Evolutionary conservation across 2,113 vertebrate species (phyloP).

Genomic region (Eptesicus fuscus): DNA sequence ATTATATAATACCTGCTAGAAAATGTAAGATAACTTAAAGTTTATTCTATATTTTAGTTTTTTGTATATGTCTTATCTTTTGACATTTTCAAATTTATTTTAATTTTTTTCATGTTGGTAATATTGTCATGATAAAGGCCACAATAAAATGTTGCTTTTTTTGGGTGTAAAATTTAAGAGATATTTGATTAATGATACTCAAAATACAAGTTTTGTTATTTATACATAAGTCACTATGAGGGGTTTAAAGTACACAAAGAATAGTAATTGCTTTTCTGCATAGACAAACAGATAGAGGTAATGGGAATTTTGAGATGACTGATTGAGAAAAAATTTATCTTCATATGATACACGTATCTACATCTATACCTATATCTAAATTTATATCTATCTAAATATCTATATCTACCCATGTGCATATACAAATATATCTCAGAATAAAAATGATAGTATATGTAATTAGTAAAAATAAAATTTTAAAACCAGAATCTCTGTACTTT

Average conservation of each 20-base stretch:
- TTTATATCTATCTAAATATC: background rate
- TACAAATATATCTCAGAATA: background rate
- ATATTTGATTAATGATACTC: background rate
- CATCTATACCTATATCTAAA: background rate
- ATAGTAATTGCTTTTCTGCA: background rate
- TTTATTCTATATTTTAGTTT: background rate
- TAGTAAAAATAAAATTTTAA: background rate
- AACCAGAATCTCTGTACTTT: background rate
- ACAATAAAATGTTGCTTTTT: background rate
- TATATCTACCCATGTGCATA: background rate
- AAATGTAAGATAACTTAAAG: background rate
- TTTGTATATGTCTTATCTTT: background rate
- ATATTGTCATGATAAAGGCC: background rate
- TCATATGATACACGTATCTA: background rate
- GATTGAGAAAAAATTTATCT: background rate
- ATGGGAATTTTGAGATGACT: background rate
- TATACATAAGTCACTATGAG: background rate
- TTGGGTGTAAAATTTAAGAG: background rate
- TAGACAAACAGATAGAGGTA: background rate
- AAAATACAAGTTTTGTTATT: background rate
- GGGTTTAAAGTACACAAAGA: background rate
- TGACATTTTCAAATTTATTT: background rate
- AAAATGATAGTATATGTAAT: background rate
- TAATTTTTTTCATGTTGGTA: background rate
- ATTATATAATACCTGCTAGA: background rate